phyloP scores from a whole-genome alignment of 2,888 invertebrate species.

The Troglohyphantes excavatus region DNA sequence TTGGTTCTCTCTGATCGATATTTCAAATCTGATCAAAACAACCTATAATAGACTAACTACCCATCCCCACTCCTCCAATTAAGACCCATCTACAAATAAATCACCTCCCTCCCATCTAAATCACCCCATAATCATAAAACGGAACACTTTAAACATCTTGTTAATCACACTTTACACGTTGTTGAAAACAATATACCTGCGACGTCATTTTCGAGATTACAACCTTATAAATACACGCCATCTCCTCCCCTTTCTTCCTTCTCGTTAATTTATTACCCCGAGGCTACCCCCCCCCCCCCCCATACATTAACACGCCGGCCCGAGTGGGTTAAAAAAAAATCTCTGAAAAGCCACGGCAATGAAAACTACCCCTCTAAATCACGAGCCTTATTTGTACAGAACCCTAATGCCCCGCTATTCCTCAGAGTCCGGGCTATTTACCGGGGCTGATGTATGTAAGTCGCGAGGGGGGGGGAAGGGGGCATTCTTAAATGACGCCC shows the following conservation, averaged over 20 bases:
- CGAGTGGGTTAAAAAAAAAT: not conserved
- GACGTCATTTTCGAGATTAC: constrained; percentile 35
- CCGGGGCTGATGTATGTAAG: constrained; percentile 56
- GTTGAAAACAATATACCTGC: constrained; percentile 55
- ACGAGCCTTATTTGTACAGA: constrained; percentile 56
- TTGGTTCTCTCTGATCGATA: not conserved
- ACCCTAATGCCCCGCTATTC: constrained; percentile 48
- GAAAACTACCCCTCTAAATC: constrained; percentile 49
- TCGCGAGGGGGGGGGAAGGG: too few relatives aligned
- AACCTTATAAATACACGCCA: not conserved
- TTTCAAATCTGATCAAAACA: not conserved
- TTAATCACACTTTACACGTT: constrained; percentile 60
- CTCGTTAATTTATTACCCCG: constrained; percentile 21
- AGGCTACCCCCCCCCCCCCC: not conserved
- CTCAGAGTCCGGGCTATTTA: constrained; percentile 54
- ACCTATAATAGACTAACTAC: not conserved
- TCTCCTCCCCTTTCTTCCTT: too few relatives aligned
- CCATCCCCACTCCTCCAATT: not conserved
- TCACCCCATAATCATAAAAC: constrained; percentile 24
- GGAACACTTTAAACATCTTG: constrained; percentile 34
- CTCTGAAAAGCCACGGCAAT: constrained; percentile 4
- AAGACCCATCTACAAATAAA: not conserved
- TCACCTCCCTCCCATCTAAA: constrained; percentile 4
- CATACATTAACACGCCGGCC: not conserved
- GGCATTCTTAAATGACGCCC: constrained; percentile 51